Conservation (phyloP, 2,113 vertebrate species). For the Laterallus jamaicensis region DNA sequence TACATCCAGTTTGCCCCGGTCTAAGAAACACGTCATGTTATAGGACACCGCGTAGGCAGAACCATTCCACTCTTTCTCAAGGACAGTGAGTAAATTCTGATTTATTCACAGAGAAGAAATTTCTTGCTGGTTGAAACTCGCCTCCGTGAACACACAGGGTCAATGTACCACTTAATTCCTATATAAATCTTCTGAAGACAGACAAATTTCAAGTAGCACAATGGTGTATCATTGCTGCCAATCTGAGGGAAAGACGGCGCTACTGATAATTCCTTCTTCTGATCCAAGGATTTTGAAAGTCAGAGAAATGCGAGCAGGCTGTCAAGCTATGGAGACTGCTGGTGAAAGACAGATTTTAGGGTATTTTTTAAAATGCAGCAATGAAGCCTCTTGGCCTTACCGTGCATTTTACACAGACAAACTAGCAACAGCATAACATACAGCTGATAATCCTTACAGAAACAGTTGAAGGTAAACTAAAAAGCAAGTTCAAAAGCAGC, state of each 20-base stretch:
- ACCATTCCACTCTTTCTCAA: background rate
- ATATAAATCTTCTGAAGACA: constrained; percentile 40
- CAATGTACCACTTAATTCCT: constrained; percentile 46
- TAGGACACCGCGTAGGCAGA: background rate
- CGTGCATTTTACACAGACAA: background rate
- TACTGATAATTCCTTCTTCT: constrained; percentile 34
- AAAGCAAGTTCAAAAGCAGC: background rate
- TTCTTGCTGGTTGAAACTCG: background rate
- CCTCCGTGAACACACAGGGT: constrained; percentile 6
- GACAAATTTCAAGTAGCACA: constrained; percentile 13
- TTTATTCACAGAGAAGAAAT: background rate
- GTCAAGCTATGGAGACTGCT: constrained; percentile 29
- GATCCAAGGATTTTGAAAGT: constrained; percentile 41
- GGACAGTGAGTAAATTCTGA: constrained; percentile 24
- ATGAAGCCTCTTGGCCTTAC: background rate
- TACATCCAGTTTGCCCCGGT: background rate
- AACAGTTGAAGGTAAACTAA: background rate
- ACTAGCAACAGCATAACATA: background rate
- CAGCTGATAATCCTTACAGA: background rate
- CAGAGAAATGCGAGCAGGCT: background rate
- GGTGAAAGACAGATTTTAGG: constrained; percentile 12
- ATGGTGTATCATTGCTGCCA: constrained; percentile 10
- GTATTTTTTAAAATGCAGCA: constrained; percentile 12
- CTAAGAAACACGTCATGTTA: background rate
- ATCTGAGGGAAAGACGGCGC: background rate